Evolutionary conservation across 2,888 invertebrate genomes (phyloP), one percentile per base, ranked within the genome.

Genomic region (Amaurobius ferox): DNA sequence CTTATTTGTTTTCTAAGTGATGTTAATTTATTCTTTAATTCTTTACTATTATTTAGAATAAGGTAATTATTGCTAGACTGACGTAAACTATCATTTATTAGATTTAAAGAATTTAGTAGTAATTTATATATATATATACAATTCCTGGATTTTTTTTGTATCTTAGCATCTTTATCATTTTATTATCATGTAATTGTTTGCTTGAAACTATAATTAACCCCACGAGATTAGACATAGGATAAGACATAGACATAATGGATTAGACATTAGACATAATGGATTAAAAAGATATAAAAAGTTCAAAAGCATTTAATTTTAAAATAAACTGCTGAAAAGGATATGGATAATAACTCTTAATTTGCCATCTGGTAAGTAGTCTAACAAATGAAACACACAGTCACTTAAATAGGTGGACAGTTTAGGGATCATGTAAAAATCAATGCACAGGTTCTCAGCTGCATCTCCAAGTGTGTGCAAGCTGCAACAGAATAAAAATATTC

Each of bases 341-440:
- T 90, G 91, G 89, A 97, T 94, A 67, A 97, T 94, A 1, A 95
- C 95, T 79, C 96, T 93, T 90, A 97, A 92, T 92, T 96, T 94
- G 92, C 96, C 95, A 91, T 97, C 97, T 48, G 97, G 97, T 90
- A 97, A 94, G 87, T 93, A 93, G 90, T 94, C 94, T 90, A 95
- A 93, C 89, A 94, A 94, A 73, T 93, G 93, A 89, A 96, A 93
- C 86, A 95, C 93, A 79, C 96, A 95, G 88, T 94, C 94, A 0
- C 94, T 93, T 71, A 98, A 93, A 74, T 95, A 95, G 88, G 94
- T 93, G 44, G 95, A 94, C 73, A 98, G 93, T 70, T 95, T 95
- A 7, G 95, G 93, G 87, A 95, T 93, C 88, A 94, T 94, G 92
- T 96, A 98, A 90, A 98, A 94, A 92, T 97, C 96, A 89, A 96